A percentile compares a stretch with the other conserved stretches of the same genome.
These are phyloP conservation scores for Microcebus lehilahytsara DNA, from an alignment of 2,113 vertebrate species.

Conservation along the genomic window DNA sequence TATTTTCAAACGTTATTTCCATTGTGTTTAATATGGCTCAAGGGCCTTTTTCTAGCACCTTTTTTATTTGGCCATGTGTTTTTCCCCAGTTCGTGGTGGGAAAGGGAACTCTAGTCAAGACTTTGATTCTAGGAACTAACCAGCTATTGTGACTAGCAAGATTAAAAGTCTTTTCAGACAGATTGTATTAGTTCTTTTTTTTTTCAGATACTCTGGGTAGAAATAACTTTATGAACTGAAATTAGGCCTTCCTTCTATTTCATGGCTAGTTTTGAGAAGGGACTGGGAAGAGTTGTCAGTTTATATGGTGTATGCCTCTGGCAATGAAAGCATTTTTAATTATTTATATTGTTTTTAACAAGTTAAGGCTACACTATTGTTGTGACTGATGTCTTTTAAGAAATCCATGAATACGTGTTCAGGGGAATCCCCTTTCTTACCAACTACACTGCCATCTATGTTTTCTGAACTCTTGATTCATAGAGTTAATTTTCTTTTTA, in stretches of 20 bases:
- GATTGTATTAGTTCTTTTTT: neutral
- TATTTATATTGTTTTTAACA: slow-evolving; percentile 49
- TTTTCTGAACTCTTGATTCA: slow-evolving; percentile 22
- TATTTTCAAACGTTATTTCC: slow-evolving; percentile 71
- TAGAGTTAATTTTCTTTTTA: slow-evolving; percentile 6
- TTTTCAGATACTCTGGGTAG: neutral
- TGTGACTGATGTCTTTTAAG: slow-evolving; percentile 47
- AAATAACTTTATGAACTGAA: slow-evolving; percentile 58
- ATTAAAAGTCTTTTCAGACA: slow-evolving; percentile 57
- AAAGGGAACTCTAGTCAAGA: slow-evolving; percentile 63
- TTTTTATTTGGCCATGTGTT: slow-evolving; percentile 79
- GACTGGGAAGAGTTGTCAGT: slow-evolving; percentile 32
- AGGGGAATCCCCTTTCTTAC: slow-evolving; percentile 18
- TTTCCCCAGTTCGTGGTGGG: slow-evolving; percentile 40
- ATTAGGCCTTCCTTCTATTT: neutral
- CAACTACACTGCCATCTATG: neutral
- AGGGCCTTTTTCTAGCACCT: slow-evolving; percentile 67
- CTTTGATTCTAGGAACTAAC: slow-evolving; percentile 63
- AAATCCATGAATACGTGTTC: slow-evolving; percentile 20
- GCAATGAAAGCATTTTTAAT: slow-evolving; percentile 44
- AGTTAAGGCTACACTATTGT: neutral
- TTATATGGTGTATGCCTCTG: slow-evolving; percentile 30
- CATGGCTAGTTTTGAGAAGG: slow-evolving; percentile 6
- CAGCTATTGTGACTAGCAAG: slow-evolving; percentile 32
- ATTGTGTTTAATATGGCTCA: slow-evolving; percentile 70